Base-by-base conservation (phyloP, 2,797 vertebrate species). In the Melanitta fusca region DNA sequence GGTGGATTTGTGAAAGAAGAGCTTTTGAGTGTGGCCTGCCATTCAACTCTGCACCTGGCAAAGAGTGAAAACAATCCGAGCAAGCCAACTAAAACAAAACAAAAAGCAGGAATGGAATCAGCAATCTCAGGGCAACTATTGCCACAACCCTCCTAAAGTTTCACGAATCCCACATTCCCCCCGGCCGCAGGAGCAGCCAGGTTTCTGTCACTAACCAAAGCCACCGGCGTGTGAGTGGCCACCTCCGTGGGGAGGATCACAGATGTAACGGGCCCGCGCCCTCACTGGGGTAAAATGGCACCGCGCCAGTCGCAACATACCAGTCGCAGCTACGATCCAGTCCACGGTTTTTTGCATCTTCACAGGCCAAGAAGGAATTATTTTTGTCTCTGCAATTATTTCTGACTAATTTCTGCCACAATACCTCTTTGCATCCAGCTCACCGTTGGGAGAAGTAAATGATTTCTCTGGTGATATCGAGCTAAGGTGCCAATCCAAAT, bases 41-140 rank as follows among this genome's bases (percentile, higher is more conserved):
- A 97, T 96, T 97, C 97, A 97, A 97, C 96, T 97, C 96, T 94
- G 95, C 97, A 97, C 97, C 96, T 97, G 97, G 97, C 95, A 97
- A 90, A 92, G 94, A 97, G 93, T 58, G 68, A 97, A 97, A 97
- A 96, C 95, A 96, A 95, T 68, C 93, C 92, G 16, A 54, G 70
- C 24, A 22, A 92, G 96, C 96, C 96, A 97, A 97, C 36, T 78
- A 82, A 97, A 97, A 97, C 94, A 97, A 93, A 95, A 92, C 93
- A 95, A 93, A 97, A 93, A 97, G 88, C 86, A 96, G 95, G 93
- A 97, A 87, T 60, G 85, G 95, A 97, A 94, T 97, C 95, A 92
- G 97, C 91, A 95, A 94, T 96, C 94, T 97, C 94, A 95, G 94
- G 94, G 95, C 94, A 97, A 95, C 96, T 95, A 89, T 96, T 91